Base-by-base conservation (phyloP, 2,113 vertebrate genomes). In the Aplodontia rufa region DNA sequence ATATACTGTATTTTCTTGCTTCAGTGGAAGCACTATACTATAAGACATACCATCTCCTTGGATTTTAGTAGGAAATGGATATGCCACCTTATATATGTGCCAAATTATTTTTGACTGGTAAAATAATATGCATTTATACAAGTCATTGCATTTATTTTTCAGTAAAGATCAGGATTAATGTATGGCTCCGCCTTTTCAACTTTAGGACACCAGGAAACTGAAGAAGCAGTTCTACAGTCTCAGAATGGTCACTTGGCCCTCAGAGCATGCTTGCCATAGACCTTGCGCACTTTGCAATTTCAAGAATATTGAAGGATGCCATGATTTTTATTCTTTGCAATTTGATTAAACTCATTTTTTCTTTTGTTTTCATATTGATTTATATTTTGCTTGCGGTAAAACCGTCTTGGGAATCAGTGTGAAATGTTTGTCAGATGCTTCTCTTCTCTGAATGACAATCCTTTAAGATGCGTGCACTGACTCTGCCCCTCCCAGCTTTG, bases 241-340 rank as follows among this genome's bases (percentile, higher is more conserved):
- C 8, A 1, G 0, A 1, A 5, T 7, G 7, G 55, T 22, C 12
- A 1, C 62, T 58, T 0, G 1, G 7, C 45, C 40, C 51, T 76
- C 0, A 0, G 45, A 42, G 2, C 2, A 19, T 5, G 35, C 45
- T 37, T 37, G 30, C n/a, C 1, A 0, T 10, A 6, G 42, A 87
- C 71, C 64, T 32, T 7, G 28, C 22, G 12, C 40, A 37, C 45
- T 20, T 49, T 62, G n/a, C 32, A 30, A 79, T 92, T 62, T 79
- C 3, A 28, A 75, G 49, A 40, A 42, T 64, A 55, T 4, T 62
- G 47, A 74, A 84, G 79, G 85, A 11, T 87, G 24, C 49, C 5
- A 2, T 49, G 32, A n/a, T 37, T 69, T 32, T 92, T 87, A 76
- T 87, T 64, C 9, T 28, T 82, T 82, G 71, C n/a, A 72, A 6